Percentiles rank a stretch among this genome's conserved stretches.
Evolutionary conservation across 2,113 vertebrate genomes (phyloP).

Genomic region (Nanorana parkeri): DNA sequence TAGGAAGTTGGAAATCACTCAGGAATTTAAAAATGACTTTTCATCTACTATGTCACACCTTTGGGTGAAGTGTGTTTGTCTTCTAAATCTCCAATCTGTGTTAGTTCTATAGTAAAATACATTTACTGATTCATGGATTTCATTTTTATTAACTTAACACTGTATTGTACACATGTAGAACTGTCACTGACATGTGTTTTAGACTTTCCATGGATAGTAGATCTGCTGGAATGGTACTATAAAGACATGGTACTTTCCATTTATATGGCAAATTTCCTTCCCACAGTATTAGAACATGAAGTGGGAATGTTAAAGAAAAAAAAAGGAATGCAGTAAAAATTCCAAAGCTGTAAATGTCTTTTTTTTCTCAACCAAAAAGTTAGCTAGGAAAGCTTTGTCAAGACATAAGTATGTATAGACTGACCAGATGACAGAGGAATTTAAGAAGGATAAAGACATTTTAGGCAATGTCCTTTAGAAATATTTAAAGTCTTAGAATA

Average conservation of each 20-base stretch:
- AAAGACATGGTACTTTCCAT: not conserved
- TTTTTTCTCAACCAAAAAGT: not conserved
- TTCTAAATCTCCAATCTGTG: too few relatives aligned
- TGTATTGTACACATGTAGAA: too few relatives aligned
- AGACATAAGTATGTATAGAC: not conserved
- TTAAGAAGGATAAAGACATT: not conserved
- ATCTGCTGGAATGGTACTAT: not conserved
- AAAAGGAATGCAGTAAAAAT: not conserved
- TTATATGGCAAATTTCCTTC: not conserved
- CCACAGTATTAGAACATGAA: not conserved
- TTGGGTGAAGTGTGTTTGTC: too few relatives aligned
- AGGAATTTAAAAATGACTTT: too few relatives aligned
- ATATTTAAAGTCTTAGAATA: too few relatives aligned
- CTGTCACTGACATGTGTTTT: too few relatives aligned
- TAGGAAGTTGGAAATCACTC: too few relatives aligned
- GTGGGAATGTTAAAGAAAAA: not conserved
- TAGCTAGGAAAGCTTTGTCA: not conserved
- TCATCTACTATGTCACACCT: too few relatives aligned
- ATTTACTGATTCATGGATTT: too few relatives aligned
- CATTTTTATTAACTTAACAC: too few relatives aligned
- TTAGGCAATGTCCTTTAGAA: not conserved
- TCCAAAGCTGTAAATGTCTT: not conserved
- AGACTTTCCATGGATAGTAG: too few relatives aligned
- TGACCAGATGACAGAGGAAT: slow-evolving; percentile 2
- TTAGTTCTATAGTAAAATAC: too few relatives aligned